Conservation (phyloP, 2,888 invertebrate genomes). For the Caradrina clavipalpis region DNA sequence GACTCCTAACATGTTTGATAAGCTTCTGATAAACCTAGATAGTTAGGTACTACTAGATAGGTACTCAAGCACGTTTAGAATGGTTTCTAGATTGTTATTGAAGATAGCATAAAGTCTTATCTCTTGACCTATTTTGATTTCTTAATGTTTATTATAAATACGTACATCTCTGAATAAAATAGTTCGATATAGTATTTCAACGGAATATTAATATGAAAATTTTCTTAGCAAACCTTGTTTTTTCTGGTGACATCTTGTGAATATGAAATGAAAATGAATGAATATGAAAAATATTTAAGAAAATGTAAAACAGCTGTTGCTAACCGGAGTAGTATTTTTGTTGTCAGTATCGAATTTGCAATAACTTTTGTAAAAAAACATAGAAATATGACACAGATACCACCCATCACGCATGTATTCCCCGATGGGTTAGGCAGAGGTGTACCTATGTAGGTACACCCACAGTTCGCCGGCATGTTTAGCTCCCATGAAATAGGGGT, state of each 20-base stretch:
- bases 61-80: neutral
- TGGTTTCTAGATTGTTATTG: constrained; percentile 16
- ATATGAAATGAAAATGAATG: no score
- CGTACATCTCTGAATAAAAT: neutral
- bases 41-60: neutral
- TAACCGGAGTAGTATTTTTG: neutral
- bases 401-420: no score
- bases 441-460: no score
- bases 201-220: no score
- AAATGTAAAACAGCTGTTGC: neutral
- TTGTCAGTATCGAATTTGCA: neutral
- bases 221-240: neutral
- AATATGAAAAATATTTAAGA: no score
- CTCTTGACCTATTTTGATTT: constrained; percentile 46
- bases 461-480: no score
- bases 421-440: no score
- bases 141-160: no score
- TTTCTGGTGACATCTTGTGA: neutral
- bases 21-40: constrained; percentile 8
- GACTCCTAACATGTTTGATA: neutral
- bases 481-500: no score
- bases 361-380: neutral
- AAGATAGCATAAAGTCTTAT: constrained; percentile 29
- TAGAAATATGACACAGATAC: neutral
- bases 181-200: neutral